These are phyloP conservation scores for Eledone cirrhosa DNA, from an alignment of 2,888 invertebrate species.

Conservation along the genomic window DNA sequence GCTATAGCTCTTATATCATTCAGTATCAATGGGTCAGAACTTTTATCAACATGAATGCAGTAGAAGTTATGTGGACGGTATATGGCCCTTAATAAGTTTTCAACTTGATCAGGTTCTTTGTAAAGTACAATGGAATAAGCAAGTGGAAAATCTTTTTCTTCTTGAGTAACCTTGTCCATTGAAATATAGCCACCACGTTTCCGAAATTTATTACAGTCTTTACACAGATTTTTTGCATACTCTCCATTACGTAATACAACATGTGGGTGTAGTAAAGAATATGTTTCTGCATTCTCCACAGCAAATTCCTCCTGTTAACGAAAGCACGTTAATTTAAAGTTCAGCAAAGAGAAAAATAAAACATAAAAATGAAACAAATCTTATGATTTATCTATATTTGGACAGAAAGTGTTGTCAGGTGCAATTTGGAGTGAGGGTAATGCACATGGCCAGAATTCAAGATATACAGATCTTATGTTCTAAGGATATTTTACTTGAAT, in stretches of 20 bases:
- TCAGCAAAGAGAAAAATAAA: neutral
- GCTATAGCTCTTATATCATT: conserved; percentile 38
- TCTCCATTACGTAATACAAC: neutral
- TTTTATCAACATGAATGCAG: conserved; percentile 55
- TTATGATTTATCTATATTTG: too few relatives aligned
- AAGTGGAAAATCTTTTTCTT: conserved; percentile 46
- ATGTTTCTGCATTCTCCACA: neutral
- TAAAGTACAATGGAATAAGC: conserved; percentile 52
- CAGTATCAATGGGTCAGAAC: conserved; percentile 35
- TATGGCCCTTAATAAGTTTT: conserved; percentile 49
- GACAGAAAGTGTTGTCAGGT: neutral
- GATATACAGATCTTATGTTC: too few relatives aligned
- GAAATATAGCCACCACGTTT: conserved; percentile 39
- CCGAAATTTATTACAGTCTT: conserved; percentile 38
- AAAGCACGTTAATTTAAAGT: neutral
- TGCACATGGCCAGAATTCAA: neutral
- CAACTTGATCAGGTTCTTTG: conserved; percentile 45
- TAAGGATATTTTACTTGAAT: too few relatives aligned
- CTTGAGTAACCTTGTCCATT: conserved; percentile 32
- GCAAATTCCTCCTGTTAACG: neutral
- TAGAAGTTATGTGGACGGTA: conserved; percentile 58
- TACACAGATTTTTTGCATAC: conserved; percentile 22
- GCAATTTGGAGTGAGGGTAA: neutral
- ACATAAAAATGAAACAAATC: neutral
- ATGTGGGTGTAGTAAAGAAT: neutral